These are phyloP conservation scores for Melanotaenia duboulayi DNA, from an alignment of 2,113 vertebrate genomes.

Conservation along the genomic window DNA sequence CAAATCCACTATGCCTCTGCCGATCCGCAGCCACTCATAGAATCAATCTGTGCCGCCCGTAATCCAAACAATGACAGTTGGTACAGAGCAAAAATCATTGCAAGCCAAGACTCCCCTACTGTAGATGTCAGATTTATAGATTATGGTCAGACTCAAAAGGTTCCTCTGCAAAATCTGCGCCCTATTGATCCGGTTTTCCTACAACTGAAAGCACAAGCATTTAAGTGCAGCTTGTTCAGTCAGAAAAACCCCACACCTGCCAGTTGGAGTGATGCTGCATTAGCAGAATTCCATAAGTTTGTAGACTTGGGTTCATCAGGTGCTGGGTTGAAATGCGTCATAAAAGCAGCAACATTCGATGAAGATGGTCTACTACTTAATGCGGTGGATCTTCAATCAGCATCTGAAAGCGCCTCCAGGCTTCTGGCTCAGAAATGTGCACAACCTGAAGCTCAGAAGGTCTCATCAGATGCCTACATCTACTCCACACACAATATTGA, in stretches of 20 bases:
- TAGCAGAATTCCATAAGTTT: constrained; percentile 48
- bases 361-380: constrained; percentile 43
- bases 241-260: neutral
- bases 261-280: constrained; percentile 1
- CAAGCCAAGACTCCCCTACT: constrained; percentile 19
- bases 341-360: constrained; percentile 44
- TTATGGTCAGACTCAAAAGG: constrained; percentile 50
- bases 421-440: constrained; percentile 29
- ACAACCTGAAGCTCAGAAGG: constrained; percentile 57
- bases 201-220: constrained; percentile 38
- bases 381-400: constrained; percentile 52
- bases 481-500: constrained; percentile 84
- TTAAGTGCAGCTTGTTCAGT: constrained; percentile 54
- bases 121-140: constrained; percentile 68
- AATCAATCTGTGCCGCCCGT: constrained; percentile 40
- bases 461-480: constrained; percentile 80
- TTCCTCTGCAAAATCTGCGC: constrained; percentile 46
- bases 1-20: constrained; percentile 46
- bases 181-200: constrained; percentile 63
- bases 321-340: constrained; percentile 26
- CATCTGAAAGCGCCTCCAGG: constrained; percentile 6
- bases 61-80: constrained; percentile 61
- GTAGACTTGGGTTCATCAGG: constrained; percentile 11
- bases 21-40: constrained; percentile 26
- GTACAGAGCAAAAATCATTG: constrained; percentile 63